Evolutionary conservation across 2,113 vertebrate genomes (phyloP).

Genomic region (Nesoenas mayeri): DNA sequence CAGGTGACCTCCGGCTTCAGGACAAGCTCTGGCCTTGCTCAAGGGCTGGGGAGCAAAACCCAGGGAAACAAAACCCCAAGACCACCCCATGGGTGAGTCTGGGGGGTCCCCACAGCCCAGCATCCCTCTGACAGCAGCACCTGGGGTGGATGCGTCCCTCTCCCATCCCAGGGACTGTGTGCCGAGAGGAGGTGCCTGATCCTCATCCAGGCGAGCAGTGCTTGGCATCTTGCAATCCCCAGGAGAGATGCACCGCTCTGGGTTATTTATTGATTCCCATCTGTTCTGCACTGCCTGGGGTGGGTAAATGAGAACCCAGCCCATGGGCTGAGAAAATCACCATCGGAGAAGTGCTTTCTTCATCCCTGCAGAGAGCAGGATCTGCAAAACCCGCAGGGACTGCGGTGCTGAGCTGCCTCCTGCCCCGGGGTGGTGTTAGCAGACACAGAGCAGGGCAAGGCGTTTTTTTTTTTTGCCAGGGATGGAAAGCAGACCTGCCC

Average conservation of each 20-base stretch:
- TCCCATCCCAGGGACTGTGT: fast-evolving
- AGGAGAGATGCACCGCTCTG: fast-evolving
- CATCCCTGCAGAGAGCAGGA: background rate
- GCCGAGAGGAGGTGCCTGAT: fast-evolving
- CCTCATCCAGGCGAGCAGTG: fast-evolving
- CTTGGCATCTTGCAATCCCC: fast-evolving
- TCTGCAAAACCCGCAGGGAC: fast-evolving
- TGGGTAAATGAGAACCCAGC: background rate
- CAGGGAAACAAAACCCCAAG: background rate
- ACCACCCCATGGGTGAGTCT: fast-evolving
- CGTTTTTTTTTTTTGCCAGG: fast-evolving
- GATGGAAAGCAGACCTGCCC: background rate
- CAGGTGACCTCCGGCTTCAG: background rate
- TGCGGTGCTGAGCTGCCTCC: fast-evolving
- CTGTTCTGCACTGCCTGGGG: background rate
- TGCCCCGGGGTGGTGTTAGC: background rate
- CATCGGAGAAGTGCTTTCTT: background rate
- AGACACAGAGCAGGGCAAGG: background rate
- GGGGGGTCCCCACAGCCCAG: background rate
- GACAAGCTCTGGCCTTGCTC: background rate
- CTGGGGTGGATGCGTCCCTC: fast-evolving
- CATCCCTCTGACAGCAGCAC: background rate
- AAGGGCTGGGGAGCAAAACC: background rate
- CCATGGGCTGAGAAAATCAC: background rate
- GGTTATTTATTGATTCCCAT: background rate